Percentiles rank a stretch among this genome's conserved stretches.
These are phyloP conservation scores for Columba janthina DNA, from an alignment of 2,113 vertebrate genomes.

Conservation along the genomic window DNA sequence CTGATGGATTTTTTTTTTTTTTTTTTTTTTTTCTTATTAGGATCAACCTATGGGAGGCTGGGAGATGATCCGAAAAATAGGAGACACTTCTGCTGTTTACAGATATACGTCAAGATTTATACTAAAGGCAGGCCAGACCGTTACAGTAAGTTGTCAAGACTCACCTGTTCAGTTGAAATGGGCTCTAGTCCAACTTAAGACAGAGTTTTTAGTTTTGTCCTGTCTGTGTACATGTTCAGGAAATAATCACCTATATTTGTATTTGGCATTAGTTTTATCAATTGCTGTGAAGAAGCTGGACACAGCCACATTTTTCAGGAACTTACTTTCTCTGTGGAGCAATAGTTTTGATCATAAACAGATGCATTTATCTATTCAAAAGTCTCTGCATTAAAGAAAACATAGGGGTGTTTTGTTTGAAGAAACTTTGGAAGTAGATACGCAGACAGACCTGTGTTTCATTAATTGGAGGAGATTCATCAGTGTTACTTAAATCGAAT, in stretches of 20 bases:
- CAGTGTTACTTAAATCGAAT: neutral
- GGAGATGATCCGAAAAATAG: slow-evolving; percentile 84
- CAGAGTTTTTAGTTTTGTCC: neutral
- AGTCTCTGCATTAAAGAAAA: neutral
- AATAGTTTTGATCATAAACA: neutral
- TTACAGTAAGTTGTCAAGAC: slow-evolving; percentile 80
- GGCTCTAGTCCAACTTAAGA: neutral
- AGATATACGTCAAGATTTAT: slow-evolving; percentile 90
- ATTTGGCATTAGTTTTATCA: neutral
- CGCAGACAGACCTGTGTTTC: neutral
- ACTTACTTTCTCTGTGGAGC: neutral
- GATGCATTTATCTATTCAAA: neutral
- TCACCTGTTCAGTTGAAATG: neutral
- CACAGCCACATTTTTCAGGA: neutral
- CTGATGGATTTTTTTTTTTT: neutral
- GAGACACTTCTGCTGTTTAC: slow-evolving; percentile 80
- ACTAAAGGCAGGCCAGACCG: slow-evolving; percentile 89
- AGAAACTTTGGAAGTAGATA: neutral
- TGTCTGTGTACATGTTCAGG: neutral
- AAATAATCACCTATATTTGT: neutral
- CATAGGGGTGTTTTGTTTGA: accelerated
- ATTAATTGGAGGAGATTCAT: neutral
- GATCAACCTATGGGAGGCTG: slow-evolving; percentile 92
- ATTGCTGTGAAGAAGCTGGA: neutral
- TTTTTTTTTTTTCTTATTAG: slow-evolving; percentile 62